Percentiles rank a stretch among this genome's conserved stretches.
phyloP scores from a whole-genome alignment of 2,113 vertebrate genomes.

The Nicator chloris region DNA sequence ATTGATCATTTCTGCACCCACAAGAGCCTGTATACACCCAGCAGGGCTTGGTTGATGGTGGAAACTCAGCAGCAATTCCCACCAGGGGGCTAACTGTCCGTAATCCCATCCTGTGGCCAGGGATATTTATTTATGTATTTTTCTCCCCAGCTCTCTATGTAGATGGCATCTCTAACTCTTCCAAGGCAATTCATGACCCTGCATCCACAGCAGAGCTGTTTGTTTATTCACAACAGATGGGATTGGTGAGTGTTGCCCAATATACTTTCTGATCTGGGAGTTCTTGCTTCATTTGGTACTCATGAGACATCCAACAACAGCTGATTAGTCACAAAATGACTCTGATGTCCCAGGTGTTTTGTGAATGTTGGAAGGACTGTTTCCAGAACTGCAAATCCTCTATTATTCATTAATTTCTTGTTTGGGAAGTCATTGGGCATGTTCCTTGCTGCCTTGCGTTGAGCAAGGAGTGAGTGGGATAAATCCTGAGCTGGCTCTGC shows the following conservation, averaged over 20 bases:
- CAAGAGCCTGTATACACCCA: background rate
- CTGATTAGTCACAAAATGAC: slow-evolving; percentile 52
- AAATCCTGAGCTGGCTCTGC: background rate
- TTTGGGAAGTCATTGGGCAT: background rate
- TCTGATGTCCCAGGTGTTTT: slow-evolving; percentile 34
- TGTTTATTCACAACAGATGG: slow-evolving; percentile 60
- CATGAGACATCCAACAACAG: slow-evolving; percentile 16
- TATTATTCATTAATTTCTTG: background rate
- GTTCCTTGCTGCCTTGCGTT: background rate
- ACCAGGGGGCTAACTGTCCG: background rate
- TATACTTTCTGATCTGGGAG: slow-evolving; percentile 45
- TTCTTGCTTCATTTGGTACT: slow-evolving; percentile 29
- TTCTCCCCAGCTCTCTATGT: background rate
- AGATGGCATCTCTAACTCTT: background rate
- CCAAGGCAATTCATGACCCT: background rate
- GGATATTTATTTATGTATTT: background rate
- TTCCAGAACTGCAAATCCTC: background rate
- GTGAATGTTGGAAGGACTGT: background rate
- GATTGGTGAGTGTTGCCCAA: slow-evolving; percentile 17
- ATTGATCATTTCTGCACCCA: background rate
- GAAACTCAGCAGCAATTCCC: background rate
- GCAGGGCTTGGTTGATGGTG: background rate
- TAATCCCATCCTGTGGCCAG: background rate
- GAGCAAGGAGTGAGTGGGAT: background rate
- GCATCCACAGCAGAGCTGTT: slow-evolving; percentile 15